A percentile compares a stretch with the other conserved stretches of the same genome.
phyloP scores from a whole-genome alignment of 2,113 vertebrate genomes.

The Trachemys scripta region DNA sequence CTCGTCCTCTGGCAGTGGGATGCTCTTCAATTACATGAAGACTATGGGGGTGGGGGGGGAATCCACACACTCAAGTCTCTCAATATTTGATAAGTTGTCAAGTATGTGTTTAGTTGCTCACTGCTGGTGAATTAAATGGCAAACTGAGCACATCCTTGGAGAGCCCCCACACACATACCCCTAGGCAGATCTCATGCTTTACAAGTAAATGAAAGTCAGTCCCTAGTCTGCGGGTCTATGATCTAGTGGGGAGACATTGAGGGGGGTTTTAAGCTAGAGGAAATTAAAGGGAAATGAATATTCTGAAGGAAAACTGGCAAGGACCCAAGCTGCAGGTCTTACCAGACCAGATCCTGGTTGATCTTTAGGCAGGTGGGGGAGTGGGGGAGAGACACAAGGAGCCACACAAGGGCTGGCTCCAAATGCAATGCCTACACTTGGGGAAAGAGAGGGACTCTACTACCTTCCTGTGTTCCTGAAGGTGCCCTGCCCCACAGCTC shows the following conservation, averaged over 20 bases:
- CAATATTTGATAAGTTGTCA: background rate
- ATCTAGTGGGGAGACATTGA: too few relatives aligned
- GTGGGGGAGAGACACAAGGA: background rate
- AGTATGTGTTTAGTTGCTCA: background rate
- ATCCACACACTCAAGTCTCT: background rate
- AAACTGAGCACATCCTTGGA: background rate
- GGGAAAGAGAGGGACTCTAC: background rate
- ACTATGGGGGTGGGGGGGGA: background rate
- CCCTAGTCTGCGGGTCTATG: too few relatives aligned
- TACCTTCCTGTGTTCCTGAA: background rate
- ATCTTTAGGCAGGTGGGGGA: background rate
- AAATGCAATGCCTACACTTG: background rate
- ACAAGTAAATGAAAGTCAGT: background rate
- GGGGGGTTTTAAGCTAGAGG: background rate
- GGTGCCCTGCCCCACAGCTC: background rate
- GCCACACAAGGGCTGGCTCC: background rate
- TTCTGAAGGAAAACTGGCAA: background rate
- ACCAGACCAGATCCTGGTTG: background rate
- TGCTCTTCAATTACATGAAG: background rate
- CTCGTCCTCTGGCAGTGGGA: background rate
- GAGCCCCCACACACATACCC: background rate
- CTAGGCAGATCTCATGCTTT: background rate
- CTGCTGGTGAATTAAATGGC: too few relatives aligned
- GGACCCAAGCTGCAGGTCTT: background rate
- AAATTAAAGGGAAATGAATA: background rate